Evolutionary conservation across 2,888 invertebrate species (phyloP), one percentile per base, ranked within the genome.

Genomic region (Busseola fusca): DNA sequence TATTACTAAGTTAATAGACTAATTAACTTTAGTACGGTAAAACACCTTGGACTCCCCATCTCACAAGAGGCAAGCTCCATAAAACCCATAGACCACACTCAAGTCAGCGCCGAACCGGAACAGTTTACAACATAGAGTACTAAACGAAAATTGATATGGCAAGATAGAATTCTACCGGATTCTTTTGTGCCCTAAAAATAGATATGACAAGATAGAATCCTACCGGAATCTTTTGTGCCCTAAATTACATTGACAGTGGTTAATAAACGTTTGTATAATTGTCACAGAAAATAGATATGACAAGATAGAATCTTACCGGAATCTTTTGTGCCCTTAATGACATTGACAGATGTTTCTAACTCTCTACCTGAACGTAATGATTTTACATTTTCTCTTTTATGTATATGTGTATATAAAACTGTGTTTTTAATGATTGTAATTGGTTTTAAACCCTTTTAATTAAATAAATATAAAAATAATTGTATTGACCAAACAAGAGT

Each of bases 61-160:
- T 30, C 42, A 64, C 27, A 60, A 64, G 63, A 42, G 42, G 25
- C 9, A 3, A 30, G 64, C 60, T 60, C 54, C 50, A 75, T 77
- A 64, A 68, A 80, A 37, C 69, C 45, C 58, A 64, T 75, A 48
- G 45, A 42, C 52, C 40, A 42, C 56, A 80, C 60, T 68, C 56
- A 64, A 75, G 68, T 69, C 45, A 52, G 50, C 69, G n/a, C 12
- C 64, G 56, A 75, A 40, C 76, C 80, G 80, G 45, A 80, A 77
- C 76, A 52, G 3, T 25, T 57, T 27, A 12, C 14, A n/a, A 25
- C 74, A 30, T 5, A 37, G 80, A 80, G 37, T 18, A 0, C 0
- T 5, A 37, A 59, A 59, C 48, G 0, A n/a, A 27, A 40, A 45
- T 69, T n/a, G 65, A 78, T 30, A 48, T 30, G 76, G 0, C n/a